Evolutionary conservation across 2,797 vertebrate genomes (phyloP).

Genomic region (Ambastaia sidthimunki): DNA sequence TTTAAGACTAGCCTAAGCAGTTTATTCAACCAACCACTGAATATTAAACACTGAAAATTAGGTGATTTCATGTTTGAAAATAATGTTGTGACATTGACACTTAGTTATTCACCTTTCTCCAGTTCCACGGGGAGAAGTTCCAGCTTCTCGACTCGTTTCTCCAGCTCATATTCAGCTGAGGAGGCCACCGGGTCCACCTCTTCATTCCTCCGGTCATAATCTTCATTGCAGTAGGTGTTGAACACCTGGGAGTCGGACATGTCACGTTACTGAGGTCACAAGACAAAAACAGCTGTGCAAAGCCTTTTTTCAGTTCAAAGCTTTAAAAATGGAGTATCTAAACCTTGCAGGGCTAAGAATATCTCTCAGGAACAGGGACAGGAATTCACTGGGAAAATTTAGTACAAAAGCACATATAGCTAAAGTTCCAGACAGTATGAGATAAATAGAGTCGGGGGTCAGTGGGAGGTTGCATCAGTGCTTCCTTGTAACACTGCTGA

Average conservation of each 20-base stretch:
- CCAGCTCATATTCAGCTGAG: conserved; percentile 96
- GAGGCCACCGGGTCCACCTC: conserved; percentile 98
- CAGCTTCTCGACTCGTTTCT: conserved; percentile 97
- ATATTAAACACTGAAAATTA: neutral
- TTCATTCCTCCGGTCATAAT: conserved; percentile 96
- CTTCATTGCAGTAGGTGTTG: conserved; percentile 96
- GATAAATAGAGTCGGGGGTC: neutral
- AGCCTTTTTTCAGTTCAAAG: conserved; percentile 3
- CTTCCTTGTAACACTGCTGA: conserved; percentile 14
- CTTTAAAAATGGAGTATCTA: neutral
- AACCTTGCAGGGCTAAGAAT: neutral
- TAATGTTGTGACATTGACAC: neutral
- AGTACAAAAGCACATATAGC: neutral
- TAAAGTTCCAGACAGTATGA: neutral
- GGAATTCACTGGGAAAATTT: no score
- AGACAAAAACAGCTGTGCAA: conserved; percentile 6
- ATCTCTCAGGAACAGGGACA: neutral
- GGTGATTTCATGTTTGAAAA: neutral
- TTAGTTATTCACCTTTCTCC: conserved; percentile 88
- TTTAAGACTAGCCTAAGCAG: no score
- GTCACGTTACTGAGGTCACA: conserved; percentile 15
- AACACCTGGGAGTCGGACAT: conserved; percentile 83
- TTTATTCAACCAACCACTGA: no score
- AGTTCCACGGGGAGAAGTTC: conserved; percentile 97
- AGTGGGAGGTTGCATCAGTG: conserved; percentile 17